Evolutionary conservation across 2,888 invertebrate species (phyloP).

Genomic region (Homarus gammarus): DNA sequence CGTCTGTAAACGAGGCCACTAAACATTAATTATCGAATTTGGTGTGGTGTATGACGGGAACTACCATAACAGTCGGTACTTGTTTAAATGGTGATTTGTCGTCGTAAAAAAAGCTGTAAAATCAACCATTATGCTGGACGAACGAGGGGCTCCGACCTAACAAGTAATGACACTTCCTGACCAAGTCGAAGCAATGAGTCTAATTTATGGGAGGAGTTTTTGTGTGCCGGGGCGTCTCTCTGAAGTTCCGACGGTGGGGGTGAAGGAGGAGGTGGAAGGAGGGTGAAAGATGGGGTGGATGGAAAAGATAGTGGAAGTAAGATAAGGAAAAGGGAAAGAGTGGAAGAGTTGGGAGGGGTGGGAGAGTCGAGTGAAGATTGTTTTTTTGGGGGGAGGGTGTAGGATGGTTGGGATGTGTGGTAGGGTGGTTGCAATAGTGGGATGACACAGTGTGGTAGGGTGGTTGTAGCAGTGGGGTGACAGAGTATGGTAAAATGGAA

Average conservation of each 20-base stretch:
- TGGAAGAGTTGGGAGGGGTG: not conserved
- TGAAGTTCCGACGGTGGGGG: not conserved
- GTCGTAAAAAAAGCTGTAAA: conserved; percentile 40
- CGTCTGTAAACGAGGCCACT: conserved; percentile 1
- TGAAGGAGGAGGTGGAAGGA: not conserved
- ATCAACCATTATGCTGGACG: conserved; percentile 45
- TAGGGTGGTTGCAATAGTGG: not conserved
- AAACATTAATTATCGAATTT: conserved; percentile 47
- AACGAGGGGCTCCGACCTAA: conserved; percentile 23
- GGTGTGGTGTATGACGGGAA: conserved; percentile 37
- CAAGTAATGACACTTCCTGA: conserved; percentile 46
- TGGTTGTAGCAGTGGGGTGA: not conserved
- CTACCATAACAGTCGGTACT: conserved; percentile 26
- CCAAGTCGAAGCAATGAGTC: not conserved
- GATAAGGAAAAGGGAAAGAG: no score
- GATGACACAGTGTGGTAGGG: not conserved
- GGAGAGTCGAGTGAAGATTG: no score
- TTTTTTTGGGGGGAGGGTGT: not conserved
- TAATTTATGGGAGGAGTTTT: conserved; percentile 37
- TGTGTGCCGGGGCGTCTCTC: not conserved
- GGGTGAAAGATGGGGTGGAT: conserved; percentile 2
- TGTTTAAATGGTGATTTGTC: conserved; percentile 53
- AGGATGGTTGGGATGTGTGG: not conserved
- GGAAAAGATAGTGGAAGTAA: conserved; percentile 1
- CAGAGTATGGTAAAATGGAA: not conserved